A percentile compares a stretch with the other conserved stretches of the same genome.
Evolutionary conservation across 2,113 vertebrate species (phyloP).

Genomic region (Vimba vimba): DNA sequence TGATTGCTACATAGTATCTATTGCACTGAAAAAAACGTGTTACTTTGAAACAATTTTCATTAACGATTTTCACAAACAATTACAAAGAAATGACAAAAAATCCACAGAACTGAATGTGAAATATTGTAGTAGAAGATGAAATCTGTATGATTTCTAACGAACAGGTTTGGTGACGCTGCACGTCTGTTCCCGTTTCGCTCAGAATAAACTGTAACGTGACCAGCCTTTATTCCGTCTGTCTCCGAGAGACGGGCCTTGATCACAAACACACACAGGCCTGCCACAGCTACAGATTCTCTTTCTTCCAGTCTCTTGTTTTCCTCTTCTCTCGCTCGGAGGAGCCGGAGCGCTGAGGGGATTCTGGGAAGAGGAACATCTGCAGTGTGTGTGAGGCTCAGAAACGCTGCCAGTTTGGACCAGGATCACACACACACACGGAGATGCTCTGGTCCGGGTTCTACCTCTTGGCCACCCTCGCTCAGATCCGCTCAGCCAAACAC

Average conservation of each 20-base stretch:
- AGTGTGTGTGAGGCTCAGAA: constrained; percentile 78
- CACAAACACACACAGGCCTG: constrained; percentile 8
- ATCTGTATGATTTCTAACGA: background rate
- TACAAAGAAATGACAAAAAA: background rate
- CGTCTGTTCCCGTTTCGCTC: background rate
- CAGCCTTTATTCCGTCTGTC: background rate
- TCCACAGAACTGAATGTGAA: background rate
- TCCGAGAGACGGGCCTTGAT: constrained; percentile 13
- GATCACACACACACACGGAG: constrained; percentile 76
- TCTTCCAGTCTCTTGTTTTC: background rate
- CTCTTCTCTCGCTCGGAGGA: constrained; percentile 11
- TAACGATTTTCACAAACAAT: background rate
- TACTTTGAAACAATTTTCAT: background rate
- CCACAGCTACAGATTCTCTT: constrained; percentile 1
- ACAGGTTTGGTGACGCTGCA: background rate
- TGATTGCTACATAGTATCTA: background rate
- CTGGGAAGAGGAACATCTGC: constrained; percentile 81
- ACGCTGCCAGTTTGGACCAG: constrained; percentile 80
- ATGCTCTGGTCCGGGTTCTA: constrained; percentile 76
- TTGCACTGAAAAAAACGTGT: background rate
- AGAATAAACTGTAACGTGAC: background rate
- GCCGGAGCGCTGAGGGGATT: constrained; percentile 71
- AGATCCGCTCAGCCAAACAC: constrained; percentile 76
- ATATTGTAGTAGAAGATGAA: background rate
- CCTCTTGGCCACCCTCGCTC: constrained; percentile 77